These are phyloP conservation scores for Epicampocera succincta DNA, from an alignment of 2,888 invertebrate species.

Conservation along the genomic window DNA sequence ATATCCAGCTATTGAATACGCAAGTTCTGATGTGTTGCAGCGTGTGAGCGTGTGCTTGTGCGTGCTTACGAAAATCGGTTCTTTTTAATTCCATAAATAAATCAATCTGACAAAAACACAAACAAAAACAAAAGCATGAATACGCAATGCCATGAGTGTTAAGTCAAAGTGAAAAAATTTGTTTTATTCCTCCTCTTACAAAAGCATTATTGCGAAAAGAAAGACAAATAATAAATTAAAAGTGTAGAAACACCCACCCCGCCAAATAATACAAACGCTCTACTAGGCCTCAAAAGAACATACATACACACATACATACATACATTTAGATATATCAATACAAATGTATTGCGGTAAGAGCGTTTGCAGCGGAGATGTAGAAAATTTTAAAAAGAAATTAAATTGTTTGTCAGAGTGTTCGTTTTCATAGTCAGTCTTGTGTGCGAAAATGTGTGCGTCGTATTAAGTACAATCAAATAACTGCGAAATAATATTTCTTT, in stretches of 20 bases:
- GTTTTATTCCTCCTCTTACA: conserved; percentile 9
- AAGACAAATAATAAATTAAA: conserved; percentile 51
- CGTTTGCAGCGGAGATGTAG: conserved; percentile 10
- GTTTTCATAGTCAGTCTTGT: no score
- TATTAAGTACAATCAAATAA: no score
- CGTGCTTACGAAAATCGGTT: neutral
- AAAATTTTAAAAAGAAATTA: conserved; percentile 14
- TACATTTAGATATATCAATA: neutral
- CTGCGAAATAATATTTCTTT: no score
- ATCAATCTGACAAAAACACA: conserved; percentile 44
- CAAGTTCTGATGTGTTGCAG: neutral
- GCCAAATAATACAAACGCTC: neutral
- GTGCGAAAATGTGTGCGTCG: no score
- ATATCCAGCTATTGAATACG: neutral
- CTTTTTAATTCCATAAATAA: no score
- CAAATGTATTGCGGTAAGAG: conserved; percentile 25
- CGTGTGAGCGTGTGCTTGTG: neutral
- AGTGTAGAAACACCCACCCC: neutral
- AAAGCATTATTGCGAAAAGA: conserved; percentile 33
- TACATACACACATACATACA: neutral
- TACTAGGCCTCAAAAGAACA: neutral
- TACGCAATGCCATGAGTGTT: neutral
- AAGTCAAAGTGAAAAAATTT: neutral
- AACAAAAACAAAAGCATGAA: conserved; percentile 28
- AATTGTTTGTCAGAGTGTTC: conserved; percentile 4